Base-by-base conservation (phyloP, 2,888 invertebrate genomes). In the Noctua fimbriata region DNA sequence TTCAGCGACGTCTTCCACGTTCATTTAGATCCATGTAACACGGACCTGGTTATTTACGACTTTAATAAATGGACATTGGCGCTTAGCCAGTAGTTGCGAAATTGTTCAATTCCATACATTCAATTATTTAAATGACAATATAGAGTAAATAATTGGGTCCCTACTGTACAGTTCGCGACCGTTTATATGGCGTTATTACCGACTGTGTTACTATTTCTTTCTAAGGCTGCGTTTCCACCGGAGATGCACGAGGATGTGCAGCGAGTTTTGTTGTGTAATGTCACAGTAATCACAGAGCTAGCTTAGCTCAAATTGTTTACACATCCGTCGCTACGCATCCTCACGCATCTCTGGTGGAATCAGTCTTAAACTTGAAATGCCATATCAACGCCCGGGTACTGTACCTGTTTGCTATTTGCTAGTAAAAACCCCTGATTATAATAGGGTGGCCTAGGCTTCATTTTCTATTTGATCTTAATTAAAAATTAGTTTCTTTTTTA, bases 381-480 rank as follows among this genome's bases (percentile, higher is more conserved):
- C 41, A n/a, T 66, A 41, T 41, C 41, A 66, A 66, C 66, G 66
- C 3, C 41, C 41, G 66, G 7, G n/a, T 47, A 60, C 49, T 49
- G 72, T 24, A 70, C 21, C 14, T 28, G 36, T 65, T 36, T 73
- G 79, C 14, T 28, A 44, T 65, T 44, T 73, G 79, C 79, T 73
- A 82, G 55, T 44, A 47, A 36, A 63, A 82, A 82, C 28, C 67
- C 76, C 83, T 69, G 32, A 69, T 7, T 75, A 79, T 47, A 70
- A 41, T 67, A 74, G 82, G 82, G 75, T 58, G 32, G 75, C 66
- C 44, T 32, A 82, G 52, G 79, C 79, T 79, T 79, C 9, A 14
- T 65, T 55, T 81, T 65, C 32, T 74, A 24, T 52, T 69, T 69
- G 24, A 69, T 70, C 28, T 63, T 78, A 32, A 81, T 60, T 70